These are phyloP conservation scores for Pungitius pungitius DNA, from an alignment of 2,113 vertebrate genomes.

Conservation along the genomic window DNA sequence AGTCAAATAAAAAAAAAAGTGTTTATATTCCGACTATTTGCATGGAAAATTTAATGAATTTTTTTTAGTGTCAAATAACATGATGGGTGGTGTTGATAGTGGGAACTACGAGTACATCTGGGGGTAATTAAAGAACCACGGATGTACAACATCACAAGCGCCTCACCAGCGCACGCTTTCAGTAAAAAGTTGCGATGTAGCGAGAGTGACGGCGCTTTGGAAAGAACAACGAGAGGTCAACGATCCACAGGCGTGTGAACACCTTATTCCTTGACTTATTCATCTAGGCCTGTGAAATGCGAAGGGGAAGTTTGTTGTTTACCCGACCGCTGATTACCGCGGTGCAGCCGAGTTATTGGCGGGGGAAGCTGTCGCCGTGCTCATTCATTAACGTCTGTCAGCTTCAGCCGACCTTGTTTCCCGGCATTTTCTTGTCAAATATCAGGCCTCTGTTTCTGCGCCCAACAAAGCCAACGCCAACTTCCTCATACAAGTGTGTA, in stretches of 20 bases:
- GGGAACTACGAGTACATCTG: not conserved
- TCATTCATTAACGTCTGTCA: constrained; percentile 44
- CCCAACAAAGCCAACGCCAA: not conserved
- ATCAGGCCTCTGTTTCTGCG: constrained; percentile 3
- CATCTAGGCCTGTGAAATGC: constrained; percentile 44
- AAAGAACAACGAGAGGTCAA: constrained; percentile 54
- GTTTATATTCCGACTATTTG: too few relatives aligned
- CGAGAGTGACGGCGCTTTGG: constrained; percentile 26
- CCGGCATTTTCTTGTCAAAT: constrained; percentile 26
- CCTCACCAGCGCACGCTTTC: not conserved
- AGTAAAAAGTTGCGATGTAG: constrained; percentile 28
- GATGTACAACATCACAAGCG: constrained; percentile 11
- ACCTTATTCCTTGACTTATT: constrained; percentile 66
- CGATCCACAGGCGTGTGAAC: constrained; percentile 31
- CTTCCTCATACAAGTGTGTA: not conserved
- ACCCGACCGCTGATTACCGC: constrained; percentile 64
- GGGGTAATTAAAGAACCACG: not conserved
- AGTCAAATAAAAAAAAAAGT: too few relatives aligned
- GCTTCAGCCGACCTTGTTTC: constrained; percentile 6
- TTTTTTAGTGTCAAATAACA: not conserved
- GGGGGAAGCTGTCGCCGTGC: constrained; percentile 25
- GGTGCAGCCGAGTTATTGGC: constrained; percentile 38
- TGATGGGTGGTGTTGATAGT: not conserved
- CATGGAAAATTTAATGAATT: too few relatives aligned
- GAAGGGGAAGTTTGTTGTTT: constrained; percentile 62